Percentiles rank a stretch among this genome's conserved stretches.
Conservation (phyloP, 2,888 invertebrate genomes). For the Eupsilia transversa region DNA sequence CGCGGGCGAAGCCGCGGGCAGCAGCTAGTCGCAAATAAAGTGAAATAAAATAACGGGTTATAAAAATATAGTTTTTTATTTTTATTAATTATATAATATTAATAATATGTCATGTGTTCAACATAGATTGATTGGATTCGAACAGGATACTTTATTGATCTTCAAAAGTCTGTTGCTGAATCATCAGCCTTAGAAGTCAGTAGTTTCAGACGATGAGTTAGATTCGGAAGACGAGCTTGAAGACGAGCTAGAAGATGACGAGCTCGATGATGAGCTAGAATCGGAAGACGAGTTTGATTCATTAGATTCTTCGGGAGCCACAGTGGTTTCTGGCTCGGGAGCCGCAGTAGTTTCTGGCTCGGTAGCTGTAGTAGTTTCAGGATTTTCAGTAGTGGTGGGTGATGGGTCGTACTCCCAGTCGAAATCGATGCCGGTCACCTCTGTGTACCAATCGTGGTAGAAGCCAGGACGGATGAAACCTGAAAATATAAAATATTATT, state of each 20-base stretch:
- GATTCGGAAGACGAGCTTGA: conserved; percentile 15
- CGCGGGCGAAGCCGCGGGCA: too few species aligned
- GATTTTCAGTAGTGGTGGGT: conserved; percentile 5
- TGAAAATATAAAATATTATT: conserved; percentile 15
- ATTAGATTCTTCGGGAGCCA: neutral
- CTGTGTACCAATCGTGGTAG: conserved; percentile 72
- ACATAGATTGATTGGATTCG: neutral
- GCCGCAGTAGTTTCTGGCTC: neutral
- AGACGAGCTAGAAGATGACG: conserved; percentile 16
- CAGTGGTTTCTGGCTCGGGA: neutral
- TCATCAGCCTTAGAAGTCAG: neutral
- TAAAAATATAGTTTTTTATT: neutral
- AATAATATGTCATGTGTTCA: neutral
- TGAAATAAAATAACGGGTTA: neutral
- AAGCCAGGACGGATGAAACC: conserved; percentile 75
- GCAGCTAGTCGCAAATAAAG: too few species aligned
- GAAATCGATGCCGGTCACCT: conserved; percentile 70
- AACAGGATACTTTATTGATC: neutral
- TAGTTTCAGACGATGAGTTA: conserved; percentile 26
- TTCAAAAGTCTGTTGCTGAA: neutral
- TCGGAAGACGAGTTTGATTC: conserved; percentile 18
- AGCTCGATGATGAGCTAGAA: neutral
- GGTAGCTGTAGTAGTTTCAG: neutral
- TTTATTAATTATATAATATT: neutral
- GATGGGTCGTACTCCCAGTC: conserved; percentile 67